Base-by-base conservation (phyloP, 1,140 invertebrate species). In the Hermetia illucens region DNA sequence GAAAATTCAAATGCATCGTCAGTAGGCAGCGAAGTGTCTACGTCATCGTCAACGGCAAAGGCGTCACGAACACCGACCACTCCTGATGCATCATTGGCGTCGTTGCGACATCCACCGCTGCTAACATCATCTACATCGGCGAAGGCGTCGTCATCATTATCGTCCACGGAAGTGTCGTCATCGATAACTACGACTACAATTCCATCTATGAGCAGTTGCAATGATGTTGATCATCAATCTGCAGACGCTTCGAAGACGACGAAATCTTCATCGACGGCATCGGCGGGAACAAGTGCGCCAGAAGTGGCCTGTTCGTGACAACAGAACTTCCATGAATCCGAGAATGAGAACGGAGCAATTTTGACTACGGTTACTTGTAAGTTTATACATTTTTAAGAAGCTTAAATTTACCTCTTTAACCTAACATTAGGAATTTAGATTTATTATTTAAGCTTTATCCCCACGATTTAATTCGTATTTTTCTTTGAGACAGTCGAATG, bases 231-330 rank as follows among this genome's bases (percentile, higher is more conserved):
- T n/a, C n/a, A n/a, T n/a, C n/a, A n/a, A n/a, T n/a, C n/a, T n/a
- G n/a, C n/a, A n/a, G n/a, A n/a, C n/a, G n/a, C n/a, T n/a, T n/a
- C 32, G 17, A 3, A 10, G 6, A 18, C 32, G 20, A 18, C 32
- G 16, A 18, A 10, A 34, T 3, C 4, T 5, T n/a, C 36, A 38
- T 18, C 36, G 25, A 6, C 36, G 20, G 4, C 36, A 29, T 12
- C 17, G 31, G 15, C 36, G 22, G 15, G 19, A 19, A 25, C 42
- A 43, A 16, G 43, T 18, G 49, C 52, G 34, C 42, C 56, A 34
- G 56, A 59, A 46, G 53, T 59, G 34, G 52, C 51, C 21, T 59
- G 56, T 34, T 59, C 56, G 56, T 59, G 56, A 59, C 56, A 55
- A 50, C 19, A 8, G 16, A 34, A 6, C 10, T 19, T 4, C 15